Percentiles rank a stretch among this genome's conserved stretches.
Evolutionary conservation across 2,888 invertebrate genomes (phyloP).

Genomic region (Drosophila paranaensis): DNA sequence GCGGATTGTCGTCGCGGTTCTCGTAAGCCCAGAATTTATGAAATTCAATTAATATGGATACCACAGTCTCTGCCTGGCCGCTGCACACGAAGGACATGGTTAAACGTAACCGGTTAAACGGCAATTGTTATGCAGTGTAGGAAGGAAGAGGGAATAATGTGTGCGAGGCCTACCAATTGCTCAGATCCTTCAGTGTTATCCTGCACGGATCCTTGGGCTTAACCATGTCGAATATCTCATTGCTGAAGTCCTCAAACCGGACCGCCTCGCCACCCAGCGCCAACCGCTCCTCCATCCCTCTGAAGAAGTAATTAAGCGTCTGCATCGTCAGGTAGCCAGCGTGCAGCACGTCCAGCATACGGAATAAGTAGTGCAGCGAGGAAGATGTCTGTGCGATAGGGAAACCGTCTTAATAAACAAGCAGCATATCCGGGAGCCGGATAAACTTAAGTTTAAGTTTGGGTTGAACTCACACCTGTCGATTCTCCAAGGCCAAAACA

Average conservation of each 20-base stretch:
- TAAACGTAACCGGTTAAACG: slow-evolving; percentile 12
- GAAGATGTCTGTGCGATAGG: slow-evolving; percentile 86
- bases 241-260: slow-evolving; percentile 96
- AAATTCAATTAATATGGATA: slow-evolving; percentile 96
- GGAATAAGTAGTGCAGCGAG: slow-evolving; percentile 95
- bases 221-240: slow-evolving; percentile 99
- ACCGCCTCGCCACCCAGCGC: slow-evolving; percentile 95
- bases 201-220: slow-evolving; percentile 92
- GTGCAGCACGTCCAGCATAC: slow-evolving; percentile 95
- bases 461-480: slow-evolving; percentile 87
- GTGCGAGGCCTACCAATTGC: slow-evolving; percentile 87
- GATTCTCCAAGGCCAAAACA: slow-evolving; percentile 96
- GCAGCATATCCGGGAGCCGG: no score
- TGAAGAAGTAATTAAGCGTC: slow-evolving; percentile 96
- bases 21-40: slow-evolving; percentile 99
- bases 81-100: slow-evolving; percentile 84
- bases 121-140: slow-evolving; percentile 12
- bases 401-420: background rate
- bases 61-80: slow-evolving; percentile 96
- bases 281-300: slow-evolving; percentile 97
- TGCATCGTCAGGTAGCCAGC: slow-evolving; percentile 95
- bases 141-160: background rate
- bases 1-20: slow-evolving; percentile 89
- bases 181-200: slow-evolving; percentile 94
- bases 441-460: no score